Evolutionary conservation across 2,797 vertebrate species (phyloP).

Genomic region (Numenius phaeopus): DNA sequence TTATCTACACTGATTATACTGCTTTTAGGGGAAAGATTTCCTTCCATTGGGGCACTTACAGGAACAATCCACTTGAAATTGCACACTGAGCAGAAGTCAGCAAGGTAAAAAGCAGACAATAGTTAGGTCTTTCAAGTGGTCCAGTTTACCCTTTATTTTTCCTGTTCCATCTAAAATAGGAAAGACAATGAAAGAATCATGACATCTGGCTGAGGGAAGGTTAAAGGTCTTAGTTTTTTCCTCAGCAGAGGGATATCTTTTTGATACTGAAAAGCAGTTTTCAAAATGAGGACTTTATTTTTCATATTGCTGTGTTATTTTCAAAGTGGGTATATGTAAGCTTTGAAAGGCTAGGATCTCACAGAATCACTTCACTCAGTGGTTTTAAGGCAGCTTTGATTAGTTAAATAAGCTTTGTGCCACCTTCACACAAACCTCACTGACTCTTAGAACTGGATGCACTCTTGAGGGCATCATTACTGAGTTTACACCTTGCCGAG

Average conservation of each 20-base stretch:
- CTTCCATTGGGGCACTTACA: background rate
- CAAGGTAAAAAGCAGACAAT: background rate
- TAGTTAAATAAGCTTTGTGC: background rate
- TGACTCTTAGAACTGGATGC: background rate
- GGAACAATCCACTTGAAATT: background rate
- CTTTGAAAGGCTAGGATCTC: background rate
- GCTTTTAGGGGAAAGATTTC: background rate
- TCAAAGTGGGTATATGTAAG: accelerated
- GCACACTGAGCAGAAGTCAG: background rate
- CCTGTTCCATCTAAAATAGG: background rate
- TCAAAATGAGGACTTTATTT: background rate
- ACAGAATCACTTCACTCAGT: background rate
- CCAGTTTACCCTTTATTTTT: background rate
- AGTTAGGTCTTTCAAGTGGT: background rate
- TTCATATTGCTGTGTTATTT: background rate
- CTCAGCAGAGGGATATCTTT: background rate
- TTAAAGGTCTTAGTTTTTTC: background rate
- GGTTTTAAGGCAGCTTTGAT: background rate
- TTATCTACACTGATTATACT: background rate
- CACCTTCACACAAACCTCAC: background rate
- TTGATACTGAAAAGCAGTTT: background rate
- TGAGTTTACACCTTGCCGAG: background rate
- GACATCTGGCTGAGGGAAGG: background rate
- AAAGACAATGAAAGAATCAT: background rate
- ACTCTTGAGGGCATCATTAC: background rate